A percentile compares a stretch with the other conserved stretches of the same genome.
Conservation (phyloP, 2,113 vertebrate genomes). For the Brienomyrus brachyistius region DNA sequence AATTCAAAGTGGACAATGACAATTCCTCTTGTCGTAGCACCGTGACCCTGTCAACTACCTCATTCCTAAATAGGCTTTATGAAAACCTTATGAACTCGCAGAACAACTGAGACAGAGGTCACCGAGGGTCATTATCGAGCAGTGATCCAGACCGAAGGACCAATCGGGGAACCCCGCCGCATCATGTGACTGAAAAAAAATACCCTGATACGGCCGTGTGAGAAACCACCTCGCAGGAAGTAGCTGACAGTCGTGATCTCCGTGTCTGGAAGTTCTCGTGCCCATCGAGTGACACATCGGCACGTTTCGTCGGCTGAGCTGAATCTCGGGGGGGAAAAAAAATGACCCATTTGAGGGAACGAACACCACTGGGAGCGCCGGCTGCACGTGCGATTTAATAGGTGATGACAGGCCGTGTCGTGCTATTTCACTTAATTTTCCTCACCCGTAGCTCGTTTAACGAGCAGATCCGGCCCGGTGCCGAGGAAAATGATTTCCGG, state of each 20-base stretch:
- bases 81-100: neutral
- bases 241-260: neutral
- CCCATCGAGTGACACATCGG: conserved; percentile 53
- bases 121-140: neutral
- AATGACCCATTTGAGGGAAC: conserved; percentile 57
- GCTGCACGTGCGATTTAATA: conserved; percentile 54
- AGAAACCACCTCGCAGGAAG: neutral
- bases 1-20: neutral
- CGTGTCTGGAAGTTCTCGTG: neutral
- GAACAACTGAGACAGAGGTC: neutral
- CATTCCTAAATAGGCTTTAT: neutral
- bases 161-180: neutral
- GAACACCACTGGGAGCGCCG: conserved; percentile 56
- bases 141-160: neutral
- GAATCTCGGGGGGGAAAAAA: conserved; percentile 57
- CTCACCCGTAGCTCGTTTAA: conserved; percentile 49
- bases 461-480: conserved; percentile 38
- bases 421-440: conserved; percentile 64
- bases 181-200: neutral
- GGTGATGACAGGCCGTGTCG: conserved; percentile 59
- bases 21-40: neutral
- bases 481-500: conserved; percentile 34
- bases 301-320: conserved; percentile 45
- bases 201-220: neutral
- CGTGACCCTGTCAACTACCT: neutral